A percentile compares a stretch with the other conserved stretches of the same genome.
These are phyloP conservation scores for Sinonovacula constricta DNA, from an alignment of 1,140 invertebrate genomes.

Conservation along the genomic window DNA sequence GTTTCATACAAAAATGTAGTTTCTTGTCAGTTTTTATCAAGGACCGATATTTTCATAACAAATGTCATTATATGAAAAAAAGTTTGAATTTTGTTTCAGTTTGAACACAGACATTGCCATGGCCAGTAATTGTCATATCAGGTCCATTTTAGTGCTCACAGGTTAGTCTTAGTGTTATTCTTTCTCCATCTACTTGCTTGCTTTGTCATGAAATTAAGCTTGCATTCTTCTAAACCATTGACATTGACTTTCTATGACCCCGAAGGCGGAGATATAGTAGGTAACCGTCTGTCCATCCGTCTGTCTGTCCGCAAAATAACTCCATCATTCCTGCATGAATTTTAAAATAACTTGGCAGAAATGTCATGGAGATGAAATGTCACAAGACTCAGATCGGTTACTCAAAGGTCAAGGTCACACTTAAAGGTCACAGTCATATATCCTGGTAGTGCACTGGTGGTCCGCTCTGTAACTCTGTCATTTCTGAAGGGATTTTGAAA, in stretches of 20 bases:
- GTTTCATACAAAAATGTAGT: neutral
- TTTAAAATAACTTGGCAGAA: neutral
- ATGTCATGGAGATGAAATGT: too few species aligned
- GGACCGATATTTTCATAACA: neutral
- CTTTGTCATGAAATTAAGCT: neutral
- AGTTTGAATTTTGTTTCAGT: constrained; percentile 39
- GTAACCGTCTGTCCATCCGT: neutral
- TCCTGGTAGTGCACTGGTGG: too few species aligned
- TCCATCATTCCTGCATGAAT: neutral
- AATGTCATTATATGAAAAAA: too few species aligned
- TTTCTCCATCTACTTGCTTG: neutral
- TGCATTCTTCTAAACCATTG: neutral
- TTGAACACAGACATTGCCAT: constrained; percentile 54
- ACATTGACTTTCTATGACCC: neutral
- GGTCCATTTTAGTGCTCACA: constrained; percentile 51
- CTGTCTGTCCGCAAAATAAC: neutral
- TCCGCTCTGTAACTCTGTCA: too few species aligned
- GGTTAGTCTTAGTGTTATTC: constrained; percentile 33
- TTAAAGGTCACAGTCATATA: too few species aligned
- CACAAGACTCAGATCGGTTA: too few species aligned
- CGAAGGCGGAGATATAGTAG: neutral
- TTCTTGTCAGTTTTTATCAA: neutral
- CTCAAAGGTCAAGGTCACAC: too few species aligned
- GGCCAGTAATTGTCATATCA: constrained; percentile 48
- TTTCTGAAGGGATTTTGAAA: too few species aligned